phyloP scores from a whole-genome alignment of 2,113 vertebrate genomes.

The Sus scrofa region T2T-Sscrofa CM000813.6:128729001-128729500 shows the following conservation, averaged over 20 bases:
- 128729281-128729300: conserved; percentile 57
- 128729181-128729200: background rate
- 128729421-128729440: background rate
- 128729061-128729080: conserved; percentile 56
- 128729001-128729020: background rate
- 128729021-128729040: conserved; percentile 40
- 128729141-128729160: conserved; percentile 13
- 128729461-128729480: background rate
- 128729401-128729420: background rate
- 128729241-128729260: conserved; percentile 54
- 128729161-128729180: conserved; percentile 39
- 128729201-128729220: background rate
- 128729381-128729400: conserved; percentile 33
- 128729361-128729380: background rate
- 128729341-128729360: conserved; percentile 49
- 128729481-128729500: background rate
- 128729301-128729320: background rate
- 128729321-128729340: background rate
- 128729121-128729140: conserved; percentile 18
- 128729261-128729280: conserved; percentile 35
- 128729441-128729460: background rate
- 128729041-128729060: conserved; percentile 60
- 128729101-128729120: background rate
- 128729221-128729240: conserved; percentile 40
- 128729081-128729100: conserved; percentile 51